Base-by-base conservation (phyloP, 2,113 vertebrate genomes). In the Lipophrys pholis region DNA sequence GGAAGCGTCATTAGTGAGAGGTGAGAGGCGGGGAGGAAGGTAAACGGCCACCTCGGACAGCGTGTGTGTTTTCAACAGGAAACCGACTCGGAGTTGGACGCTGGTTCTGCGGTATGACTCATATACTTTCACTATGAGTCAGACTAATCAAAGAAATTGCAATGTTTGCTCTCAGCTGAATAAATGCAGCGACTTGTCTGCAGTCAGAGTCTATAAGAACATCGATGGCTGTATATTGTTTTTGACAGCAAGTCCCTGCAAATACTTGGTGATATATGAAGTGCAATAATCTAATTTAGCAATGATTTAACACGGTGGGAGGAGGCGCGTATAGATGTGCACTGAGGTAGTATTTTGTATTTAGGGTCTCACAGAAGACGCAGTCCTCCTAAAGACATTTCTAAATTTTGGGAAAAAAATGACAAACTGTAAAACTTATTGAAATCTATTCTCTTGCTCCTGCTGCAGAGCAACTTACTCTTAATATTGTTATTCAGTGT, bases 1-100 rank as follows among this genome's bases (percentile, higher is more conserved):
- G 74, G 76, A 87, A 69, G 85, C 60, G 54, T 57, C 51, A 73
- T 76, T 70, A 72, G 68, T 66, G 64, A 69, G 52, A 76, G 62
- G 59, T 53, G 53, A 69, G 54, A 60, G 16, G 70, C 12, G 35
- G 35, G 12, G 53, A 41, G 15, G 51, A 11, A 45, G 2, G 59
- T 51, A 54, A 50, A 64, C 36, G 11, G 63, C 67, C 21, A 45
- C 39, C n/a, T 49, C 30, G 11, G 51, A 11, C 65, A 53, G 61
- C 58, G 53, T 39, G 17, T 43, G 2, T 9, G 11, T 51, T 41
- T 73, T 48, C 46, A 49, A 55, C 68, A 46, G 46, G 59, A 83
- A 76, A 55, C 5, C 60, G 53, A 56, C 16, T 43, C 30, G 42
- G 7, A 6, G 62, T 9, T 21, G 66, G 66, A 46, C 17, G 36